Evolutionary conservation across 2,888 invertebrate species (phyloP), one percentile per base, ranked within the genome.

Genomic region (Spisula solida): DNA sequence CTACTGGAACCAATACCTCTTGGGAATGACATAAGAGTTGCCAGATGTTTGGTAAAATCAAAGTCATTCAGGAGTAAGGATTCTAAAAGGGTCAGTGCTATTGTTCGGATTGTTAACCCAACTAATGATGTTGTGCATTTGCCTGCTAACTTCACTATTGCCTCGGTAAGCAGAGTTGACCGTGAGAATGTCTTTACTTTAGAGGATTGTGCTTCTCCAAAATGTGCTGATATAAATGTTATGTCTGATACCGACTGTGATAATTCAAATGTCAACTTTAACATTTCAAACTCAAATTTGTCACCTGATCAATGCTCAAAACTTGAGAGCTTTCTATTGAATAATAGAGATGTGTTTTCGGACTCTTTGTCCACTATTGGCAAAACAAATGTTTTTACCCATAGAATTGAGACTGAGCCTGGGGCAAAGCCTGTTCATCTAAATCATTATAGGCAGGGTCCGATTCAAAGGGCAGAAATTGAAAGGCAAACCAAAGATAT

Each of bases 351-450:
- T 84, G 31, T 84, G 1, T 89, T 89, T 51, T 89, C 89, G 25
- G 82, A 70, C 12, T 89, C 89, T 5, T 25, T 89, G 25, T 29
- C 66, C 18, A 82, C 81, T 16, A 78, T 89, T 60, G 91, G 91
- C 1, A 88, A 88, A 83, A 92, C 90, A 20, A 78, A 82, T 55
- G 5, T 90, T 1, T 90, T 89, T 48, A 88, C 51, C 0, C 92
- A 90, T 47, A 87, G 75, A 81, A 92, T 88, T 66, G 92, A 90
- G 34, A 92, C 88, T 20, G 70, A 83, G 70, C 89, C 86, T 56
- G 86, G 51, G 16, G 86, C 90, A 55, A 87, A 86, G 66, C 91
- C 91, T 16, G 85, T 90, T 5, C 86, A 86, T 25, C 80, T 81
- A 41, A 80, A 81, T 60, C 79, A 83, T 75, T 92, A 91, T 82